Evolutionary conservation across 2,797 vertebrate species (phyloP).

Genomic region (Crenichthys baileyi): DNA sequence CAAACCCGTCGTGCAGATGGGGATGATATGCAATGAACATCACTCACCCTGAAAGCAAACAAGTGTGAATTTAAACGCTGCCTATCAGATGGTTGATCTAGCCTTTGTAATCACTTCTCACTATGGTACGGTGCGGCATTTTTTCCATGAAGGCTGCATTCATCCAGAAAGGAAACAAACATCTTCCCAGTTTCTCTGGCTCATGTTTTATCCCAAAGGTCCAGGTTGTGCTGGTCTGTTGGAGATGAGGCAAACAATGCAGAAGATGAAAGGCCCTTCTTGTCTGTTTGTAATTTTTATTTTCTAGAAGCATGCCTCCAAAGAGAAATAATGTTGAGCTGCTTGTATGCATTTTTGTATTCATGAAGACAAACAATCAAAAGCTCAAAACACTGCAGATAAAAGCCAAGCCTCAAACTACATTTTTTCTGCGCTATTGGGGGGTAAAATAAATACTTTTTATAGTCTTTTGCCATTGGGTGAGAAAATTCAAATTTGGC

Average conservation of each 20-base stretch:
- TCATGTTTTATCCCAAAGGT: conserved; percentile 43
- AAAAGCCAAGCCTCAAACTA: background rate
- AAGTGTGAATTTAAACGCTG: conserved; percentile 42
- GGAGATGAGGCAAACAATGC: conserved; percentile 18
- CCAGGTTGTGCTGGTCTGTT: conserved; percentile 33
- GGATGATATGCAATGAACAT: conserved; percentile 50
- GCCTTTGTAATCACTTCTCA: conserved; percentile 34
- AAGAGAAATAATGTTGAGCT: conserved; percentile 14
- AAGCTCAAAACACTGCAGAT: conserved; percentile 18
- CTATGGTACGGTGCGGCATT: conserved; percentile 5
- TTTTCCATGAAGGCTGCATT: background rate
- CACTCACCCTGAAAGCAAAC: conserved; percentile 49
- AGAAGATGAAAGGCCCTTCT: conserved; percentile 20
- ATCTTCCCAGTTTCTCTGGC: conserved; percentile 22
- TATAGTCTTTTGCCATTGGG: background rate
- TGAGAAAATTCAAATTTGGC: background rate
- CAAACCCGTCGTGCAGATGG: conserved; percentile 63
- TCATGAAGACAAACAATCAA: background rate
- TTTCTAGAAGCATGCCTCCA: background rate
- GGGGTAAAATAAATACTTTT: background rate
- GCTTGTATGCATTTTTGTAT: conserved; percentile 2
- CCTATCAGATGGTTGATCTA: conserved; percentile 46
- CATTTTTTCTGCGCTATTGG: background rate
- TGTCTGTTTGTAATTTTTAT: conserved; percentile 20
- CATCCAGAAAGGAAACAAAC: conserved; percentile 15